These are phyloP conservation scores for Momotus momota DNA, from an alignment of 2,797 vertebrate species.

Conservation along the genomic window DNA sequence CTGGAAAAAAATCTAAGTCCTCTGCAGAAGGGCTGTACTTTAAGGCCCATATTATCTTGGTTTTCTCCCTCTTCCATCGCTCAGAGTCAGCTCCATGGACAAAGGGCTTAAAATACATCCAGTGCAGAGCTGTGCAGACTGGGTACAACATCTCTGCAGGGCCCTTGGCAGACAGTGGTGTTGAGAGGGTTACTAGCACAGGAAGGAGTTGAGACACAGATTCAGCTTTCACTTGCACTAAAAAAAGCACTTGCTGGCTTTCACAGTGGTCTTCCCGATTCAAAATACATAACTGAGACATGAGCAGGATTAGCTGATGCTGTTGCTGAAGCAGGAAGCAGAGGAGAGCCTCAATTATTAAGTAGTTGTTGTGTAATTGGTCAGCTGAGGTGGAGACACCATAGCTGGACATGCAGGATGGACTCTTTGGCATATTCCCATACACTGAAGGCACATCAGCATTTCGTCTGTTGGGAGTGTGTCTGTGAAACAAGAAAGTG, in stretches of 20 bases:
- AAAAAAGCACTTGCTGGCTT: background rate
- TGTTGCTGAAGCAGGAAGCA: background rate
- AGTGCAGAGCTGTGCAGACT: background rate
- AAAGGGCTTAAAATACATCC: background rate
- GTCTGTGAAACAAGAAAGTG: background rate
- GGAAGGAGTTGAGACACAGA: background rate
- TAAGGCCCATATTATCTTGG: background rate
- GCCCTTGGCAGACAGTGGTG: background rate
- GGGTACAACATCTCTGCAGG: background rate
- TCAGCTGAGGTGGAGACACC: background rate
- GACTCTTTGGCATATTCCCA: background rate
- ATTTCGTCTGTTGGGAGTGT: background rate
- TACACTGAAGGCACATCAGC: background rate
- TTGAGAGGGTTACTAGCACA: background rate
- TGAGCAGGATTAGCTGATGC: background rate
- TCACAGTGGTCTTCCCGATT: fast-evolving
- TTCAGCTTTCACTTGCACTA: background rate
- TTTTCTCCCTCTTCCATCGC: background rate
- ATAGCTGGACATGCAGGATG: background rate
- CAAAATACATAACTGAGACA: background rate
- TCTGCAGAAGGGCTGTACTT: background rate
- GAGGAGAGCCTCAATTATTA: background rate
- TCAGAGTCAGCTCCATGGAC: background rate
- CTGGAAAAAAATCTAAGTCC: background rate
- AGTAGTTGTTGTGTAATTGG: background rate